Evolutionary conservation across 2,797 vertebrate species (phyloP).

Genomic region (Xyrichtys novacula): DNA sequence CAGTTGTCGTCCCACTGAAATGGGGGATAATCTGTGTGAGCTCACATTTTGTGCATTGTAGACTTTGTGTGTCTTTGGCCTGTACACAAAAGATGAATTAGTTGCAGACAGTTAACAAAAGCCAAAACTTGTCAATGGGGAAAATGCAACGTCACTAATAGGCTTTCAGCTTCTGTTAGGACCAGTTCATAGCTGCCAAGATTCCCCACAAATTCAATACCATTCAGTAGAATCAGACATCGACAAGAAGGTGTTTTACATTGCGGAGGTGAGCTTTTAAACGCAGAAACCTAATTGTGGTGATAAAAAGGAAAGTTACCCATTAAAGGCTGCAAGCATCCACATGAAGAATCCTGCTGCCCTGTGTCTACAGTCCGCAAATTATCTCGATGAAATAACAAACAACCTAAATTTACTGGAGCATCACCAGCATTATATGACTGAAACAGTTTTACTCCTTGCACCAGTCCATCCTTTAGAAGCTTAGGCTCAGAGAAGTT

Average conservation of each 20-base stretch:
- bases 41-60: slow-evolving; percentile 46
- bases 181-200: slow-evolving; percentile 16
- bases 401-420: not conserved
- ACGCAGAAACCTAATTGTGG: slow-evolving; percentile 4
- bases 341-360: not conserved
- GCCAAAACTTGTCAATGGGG: slow-evolving; percentile 63
- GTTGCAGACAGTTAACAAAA: slow-evolving; percentile 66
- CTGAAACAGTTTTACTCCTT: too few relatives aligned
- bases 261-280: slow-evolving; percentile 7
- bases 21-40: slow-evolving; percentile 66
- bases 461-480: too few relatives aligned
- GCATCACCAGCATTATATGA: too few relatives aligned
- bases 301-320: not conserved
- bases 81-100: slow-evolving; percentile 67
- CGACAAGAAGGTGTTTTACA: slow-evolving; percentile 17
- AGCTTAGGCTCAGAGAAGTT: too few relatives aligned
- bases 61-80: slow-evolving; percentile 47
- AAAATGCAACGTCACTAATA: slow-evolving; percentile 60
- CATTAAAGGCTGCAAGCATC: not conserved
- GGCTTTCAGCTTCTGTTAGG: slow-evolving; percentile 62
- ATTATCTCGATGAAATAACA: not conserved
- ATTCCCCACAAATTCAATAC: slow-evolving; percentile 24
- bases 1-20: slow-evolving; percentile 61
- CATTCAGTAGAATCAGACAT: slow-evolving; percentile 17
- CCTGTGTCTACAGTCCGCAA: not conserved